Evolutionary conservation across 1,140 invertebrate species (phyloP), one percentile per base, ranked within the genome.

Genomic region (Samia ricini): DNA sequence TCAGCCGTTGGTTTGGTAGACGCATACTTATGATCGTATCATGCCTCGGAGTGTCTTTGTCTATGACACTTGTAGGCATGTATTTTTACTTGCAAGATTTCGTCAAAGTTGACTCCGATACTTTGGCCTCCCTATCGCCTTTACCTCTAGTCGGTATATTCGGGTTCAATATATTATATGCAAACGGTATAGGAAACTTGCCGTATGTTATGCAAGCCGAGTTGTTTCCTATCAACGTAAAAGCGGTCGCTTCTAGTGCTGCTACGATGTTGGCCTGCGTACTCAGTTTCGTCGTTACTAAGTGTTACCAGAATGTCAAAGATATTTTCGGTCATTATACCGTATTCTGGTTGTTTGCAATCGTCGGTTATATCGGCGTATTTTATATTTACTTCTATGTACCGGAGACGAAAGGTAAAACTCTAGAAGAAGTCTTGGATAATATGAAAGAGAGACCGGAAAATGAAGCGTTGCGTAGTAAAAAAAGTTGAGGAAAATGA

Each of bases 1-100:
- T 97, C 5, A 94, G 96, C 56, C 96, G 97, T 69, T 93, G 90
- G 69, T 90, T 94, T n/a, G 96, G 96, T 0, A 89, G 96, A 63
- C 91, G 94, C 56, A 87, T 95, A 29, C 87, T 97, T 0, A 84
- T 97, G 22, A 76, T 96, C 0, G 69, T 92, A 48, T 95, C 94
- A 0, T 91, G 91, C 59, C 65, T 81, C 2, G 92, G 92, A 15
- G 80, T 91, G 1, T 93, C 92, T 0, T 68, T 92, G 0, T 78
- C 92, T 0, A 71, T 93, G n/a, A 92, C 91, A 10, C 76, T 88
- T 1, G 50, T 93, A 0, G 89, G 91, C 2, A 69, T 92, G 0
- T 94, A 92, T 63, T 91, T 92, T 57, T 81, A 91, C 21, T 82
- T 92, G 6, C 80, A 90, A 36, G 74, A 91, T n/a, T 68, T 61